These are phyloP conservation scores for Gari tellinella DNA, from an alignment of 2,888 invertebrate genomes.

Conservation along the genomic window DNA sequence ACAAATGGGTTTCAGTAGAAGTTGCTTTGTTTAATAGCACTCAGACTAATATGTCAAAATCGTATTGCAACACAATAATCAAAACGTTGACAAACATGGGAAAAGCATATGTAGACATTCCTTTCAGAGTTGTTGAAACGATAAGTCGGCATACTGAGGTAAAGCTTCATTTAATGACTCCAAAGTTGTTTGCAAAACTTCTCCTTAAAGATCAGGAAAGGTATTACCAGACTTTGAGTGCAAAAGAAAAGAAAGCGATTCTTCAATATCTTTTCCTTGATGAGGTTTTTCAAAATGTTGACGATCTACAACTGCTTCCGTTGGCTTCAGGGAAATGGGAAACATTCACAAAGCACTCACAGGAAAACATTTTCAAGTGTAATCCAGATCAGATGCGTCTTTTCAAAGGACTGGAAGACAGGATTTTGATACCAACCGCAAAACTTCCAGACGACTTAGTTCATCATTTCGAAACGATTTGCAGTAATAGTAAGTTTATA, in stretches of 20 bases:
- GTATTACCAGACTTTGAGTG: neutral
- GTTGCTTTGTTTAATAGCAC: conserved; percentile 6
- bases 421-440: neutral
- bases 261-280: conserved; percentile 1
- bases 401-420: neutral
- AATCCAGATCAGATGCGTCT: too few relatives aligned
- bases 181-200: neutral
- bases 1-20: conserved; percentile 1
- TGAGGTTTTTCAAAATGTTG: neutral
- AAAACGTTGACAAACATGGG: too few relatives aligned
- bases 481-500: neutral
- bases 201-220: neutral
- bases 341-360: neutral
- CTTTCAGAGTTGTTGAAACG: too few relatives aligned
- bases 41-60: too few relatives aligned
- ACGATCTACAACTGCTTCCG: conserved; percentile 1
- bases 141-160: neutral
- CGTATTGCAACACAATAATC: too few relatives aligned
- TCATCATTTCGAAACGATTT: neutral
- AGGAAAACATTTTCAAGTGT: too few relatives aligned
- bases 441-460: neutral
- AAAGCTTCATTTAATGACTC: neutral
- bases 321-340: conserved; percentile 13
- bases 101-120: too few relatives aligned
- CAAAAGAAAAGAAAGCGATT: neutral